A percentile compares a stretch with the other conserved stretches of the same genome.
Conservation (phyloP, 2,888 invertebrate genomes). For the Philonicus albiceps region DNA sequence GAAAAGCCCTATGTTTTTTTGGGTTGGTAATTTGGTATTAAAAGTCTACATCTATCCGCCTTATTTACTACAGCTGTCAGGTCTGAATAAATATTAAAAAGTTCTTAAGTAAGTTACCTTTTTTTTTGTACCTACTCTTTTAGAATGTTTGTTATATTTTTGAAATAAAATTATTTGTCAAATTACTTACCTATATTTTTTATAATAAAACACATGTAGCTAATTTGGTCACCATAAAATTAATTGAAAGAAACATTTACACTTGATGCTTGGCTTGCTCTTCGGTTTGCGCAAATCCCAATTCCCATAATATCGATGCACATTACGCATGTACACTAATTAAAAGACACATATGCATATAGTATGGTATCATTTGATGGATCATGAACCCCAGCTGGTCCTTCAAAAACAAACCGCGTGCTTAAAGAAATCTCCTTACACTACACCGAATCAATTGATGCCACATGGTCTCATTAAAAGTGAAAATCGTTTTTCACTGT, state of each 20-base stretch:
- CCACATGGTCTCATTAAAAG: slow-evolving; percentile 1
- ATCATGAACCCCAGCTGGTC: neutral
- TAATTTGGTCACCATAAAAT: neutral
- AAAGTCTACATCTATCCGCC: no score
- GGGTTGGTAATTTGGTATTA: no score
- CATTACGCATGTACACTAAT: neutral
- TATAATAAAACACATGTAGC: no score
- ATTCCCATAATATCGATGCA: neutral
- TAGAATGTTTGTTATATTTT: no score
- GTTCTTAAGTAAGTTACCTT: no score
- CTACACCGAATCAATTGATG: neutral
- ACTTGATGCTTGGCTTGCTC: neutral
- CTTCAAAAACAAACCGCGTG: neutral
- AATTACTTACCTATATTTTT: no score
- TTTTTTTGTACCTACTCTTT: no score
- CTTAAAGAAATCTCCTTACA: neutral
- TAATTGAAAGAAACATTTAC: neutral
- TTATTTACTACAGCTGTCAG: no score
- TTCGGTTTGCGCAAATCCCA: neutral
- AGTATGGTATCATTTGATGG: neutral
- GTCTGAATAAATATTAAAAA: no score
- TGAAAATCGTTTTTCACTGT: neutral
- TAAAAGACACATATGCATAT: neutral
- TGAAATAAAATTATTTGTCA: no score
- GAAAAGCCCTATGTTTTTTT: no score